Conservation (phyloP, 2,888 invertebrate genomes). For the Chalcosyrphus nemorum region DNA sequence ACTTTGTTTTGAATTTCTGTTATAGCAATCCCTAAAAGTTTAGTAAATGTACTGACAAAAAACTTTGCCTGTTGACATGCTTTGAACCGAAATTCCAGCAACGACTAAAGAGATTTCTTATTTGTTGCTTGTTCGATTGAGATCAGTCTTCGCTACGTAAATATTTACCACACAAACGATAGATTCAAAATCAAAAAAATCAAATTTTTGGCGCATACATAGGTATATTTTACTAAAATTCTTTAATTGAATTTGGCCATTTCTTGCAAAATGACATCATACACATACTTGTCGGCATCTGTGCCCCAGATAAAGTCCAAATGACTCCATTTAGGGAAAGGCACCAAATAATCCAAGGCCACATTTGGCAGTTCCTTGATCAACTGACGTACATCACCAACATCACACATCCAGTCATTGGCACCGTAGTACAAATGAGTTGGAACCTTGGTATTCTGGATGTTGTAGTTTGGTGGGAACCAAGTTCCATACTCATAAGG, state of each 20-base stretch:
- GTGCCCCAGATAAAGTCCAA: conserved; percentile 85
- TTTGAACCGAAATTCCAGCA: too few relatives aligned
- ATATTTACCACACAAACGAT: too few relatives aligned
- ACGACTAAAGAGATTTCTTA: too few relatives aligned
- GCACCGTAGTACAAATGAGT: conserved; percentile 83
- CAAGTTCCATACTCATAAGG: conserved; percentile 81
- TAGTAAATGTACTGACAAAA: too few relatives aligned
- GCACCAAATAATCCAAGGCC: conserved; percentile 83
- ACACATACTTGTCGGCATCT: conserved; percentile 84
- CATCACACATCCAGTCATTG: conserved; percentile 86
- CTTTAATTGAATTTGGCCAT: background rate
- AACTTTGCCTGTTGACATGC: too few relatives aligned
- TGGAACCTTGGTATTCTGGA: conserved; percentile 82
- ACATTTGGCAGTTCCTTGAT: conserved; percentile 82
- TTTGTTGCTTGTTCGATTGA: too few relatives aligned
- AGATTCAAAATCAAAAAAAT: too few relatives aligned
- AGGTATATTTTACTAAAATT: background rate
- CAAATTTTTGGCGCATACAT: too few relatives aligned
- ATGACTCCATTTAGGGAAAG: conserved; percentile 83
- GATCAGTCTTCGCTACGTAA: too few relatives aligned
- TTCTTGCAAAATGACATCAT: conserved; percentile 74
- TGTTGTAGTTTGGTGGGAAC: conserved; percentile 83
- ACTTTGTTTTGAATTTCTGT: too few relatives aligned
- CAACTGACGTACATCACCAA: conserved; percentile 83
- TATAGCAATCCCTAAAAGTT: too few relatives aligned